Conservation (phyloP, 2,888 invertebrate genomes). For the Microplitis deprimator region DNA sequence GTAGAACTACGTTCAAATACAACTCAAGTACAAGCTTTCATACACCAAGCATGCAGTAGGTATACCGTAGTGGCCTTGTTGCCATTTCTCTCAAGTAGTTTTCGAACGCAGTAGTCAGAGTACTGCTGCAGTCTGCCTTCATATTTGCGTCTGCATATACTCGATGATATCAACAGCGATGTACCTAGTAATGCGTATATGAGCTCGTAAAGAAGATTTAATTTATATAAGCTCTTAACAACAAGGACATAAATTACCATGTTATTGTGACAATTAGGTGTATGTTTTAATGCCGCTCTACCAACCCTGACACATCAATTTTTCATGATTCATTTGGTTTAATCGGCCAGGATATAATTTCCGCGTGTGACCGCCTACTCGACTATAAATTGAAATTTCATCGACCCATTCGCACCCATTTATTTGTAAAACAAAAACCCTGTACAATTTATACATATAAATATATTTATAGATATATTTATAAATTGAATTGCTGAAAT, state of each 20-base stretch:
- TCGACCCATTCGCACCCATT: constrained; percentile 4
- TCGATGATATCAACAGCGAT: background rate
- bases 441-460: background rate
- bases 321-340: constrained; percentile 31
- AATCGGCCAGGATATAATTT: constrained; percentile 24
- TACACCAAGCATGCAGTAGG: background rate
- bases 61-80: background rate
- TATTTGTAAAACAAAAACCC: constrained; percentile 11
- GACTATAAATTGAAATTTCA: constrained; percentile 33
- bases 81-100: background rate
- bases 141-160: background rate
- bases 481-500: background rate
- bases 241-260: background rate
- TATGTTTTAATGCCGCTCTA: constrained; percentile 2
- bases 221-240: background rate
- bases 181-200: background rate
- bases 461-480: background rate
- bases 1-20: background rate
- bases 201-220: background rate
- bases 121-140: background rate
- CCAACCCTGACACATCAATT: constrained; percentile 18
- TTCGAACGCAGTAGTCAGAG: background rate
- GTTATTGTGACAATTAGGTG: constrained; percentile 7
- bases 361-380: constrained; percentile 1
- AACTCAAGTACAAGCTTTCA: background rate